Conservation (phyloP, 1,140 invertebrate species). For the Macrocentrus cingulum region DNA sequence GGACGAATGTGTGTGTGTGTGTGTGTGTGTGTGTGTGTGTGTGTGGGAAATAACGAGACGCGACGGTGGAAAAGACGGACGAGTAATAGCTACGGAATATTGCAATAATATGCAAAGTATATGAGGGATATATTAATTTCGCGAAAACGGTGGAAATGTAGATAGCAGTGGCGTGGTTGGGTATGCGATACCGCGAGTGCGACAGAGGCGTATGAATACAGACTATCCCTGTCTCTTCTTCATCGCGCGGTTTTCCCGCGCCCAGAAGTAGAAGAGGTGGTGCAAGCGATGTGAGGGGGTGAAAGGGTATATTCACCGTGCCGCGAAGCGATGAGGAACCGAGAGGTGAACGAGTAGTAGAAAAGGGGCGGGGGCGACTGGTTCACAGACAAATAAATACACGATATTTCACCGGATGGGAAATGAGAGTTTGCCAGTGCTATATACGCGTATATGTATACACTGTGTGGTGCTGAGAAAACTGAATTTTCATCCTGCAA, state of each 20-base stretch:
- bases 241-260: constrained; percentile 9
- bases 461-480: constrained; percentile 35
- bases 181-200: not conserved
- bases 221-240: constrained; percentile 1
- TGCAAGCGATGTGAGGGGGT: constrained; percentile 1
- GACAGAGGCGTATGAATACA: not conserved
- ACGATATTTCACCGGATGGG: constrained; percentile 49
- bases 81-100: constrained; percentile 57
- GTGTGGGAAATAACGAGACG: constrained; percentile 2
- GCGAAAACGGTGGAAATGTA: constrained; percentile 55
- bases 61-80: constrained; percentile 45
- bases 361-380: constrained; percentile 10
- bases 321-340: not conserved
- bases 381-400: constrained; percentile 52
- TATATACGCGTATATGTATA: constrained; percentile 4
- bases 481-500: constrained; percentile 47
- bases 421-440: constrained; percentile 45
- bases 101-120: constrained; percentile 61
- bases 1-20: not conserved
- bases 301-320: not conserved
- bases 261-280: not conserved
- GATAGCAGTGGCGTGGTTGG: constrained; percentile 42
- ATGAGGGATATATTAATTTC: constrained; percentile 62
- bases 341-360: constrained; percentile 3
- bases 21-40: not conserved